Percentiles rank a stretch among this genome's conserved stretches.
These are phyloP conservation scores for Patella pellucida DNA, from an alignment of 2,888 invertebrate species.

Conservation along the genomic window DNA sequence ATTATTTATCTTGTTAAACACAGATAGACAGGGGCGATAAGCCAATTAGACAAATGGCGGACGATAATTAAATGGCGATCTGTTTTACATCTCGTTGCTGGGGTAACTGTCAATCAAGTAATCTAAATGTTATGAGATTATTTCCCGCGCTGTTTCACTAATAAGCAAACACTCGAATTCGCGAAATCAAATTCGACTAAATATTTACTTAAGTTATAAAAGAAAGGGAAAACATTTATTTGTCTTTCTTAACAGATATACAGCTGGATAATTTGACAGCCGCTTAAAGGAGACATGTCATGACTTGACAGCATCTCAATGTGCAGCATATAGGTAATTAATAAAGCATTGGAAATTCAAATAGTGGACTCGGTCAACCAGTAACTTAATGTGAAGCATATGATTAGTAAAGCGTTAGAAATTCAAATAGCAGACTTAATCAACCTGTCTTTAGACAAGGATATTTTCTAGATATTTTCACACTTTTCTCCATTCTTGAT, in stretches of 20 bases:
- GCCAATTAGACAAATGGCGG: conserved; percentile 9
- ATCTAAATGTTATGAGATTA: conserved; percentile 10
- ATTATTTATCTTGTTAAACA: conserved; percentile 3
- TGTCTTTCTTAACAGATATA: not conserved
- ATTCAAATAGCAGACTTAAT: too few relatives aligned
- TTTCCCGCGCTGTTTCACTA: not conserved
- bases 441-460: too few relatives aligned
- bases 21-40: conserved; percentile 6
- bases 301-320: too few relatives aligned
- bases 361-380: too few relatives aligned
- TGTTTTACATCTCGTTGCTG: conserved; percentile 11
- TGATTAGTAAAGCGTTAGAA: too few relatives aligned
- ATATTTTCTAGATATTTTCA: too few relatives aligned
- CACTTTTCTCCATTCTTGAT: too few relatives aligned
- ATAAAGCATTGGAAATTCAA: too few relatives aligned
- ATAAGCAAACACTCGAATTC: conserved; percentile 10
- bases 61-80: conserved; percentile 7
- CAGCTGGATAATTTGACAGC: too few relatives aligned
- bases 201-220: conserved; percentile 6
- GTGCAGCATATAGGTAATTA: too few relatives aligned
- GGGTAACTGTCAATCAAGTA: conserved; percentile 10
- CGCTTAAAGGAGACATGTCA: too few relatives aligned
- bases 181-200: conserved; percentile 4
- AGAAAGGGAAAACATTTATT: conserved; percentile 7
- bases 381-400: too few relatives aligned